Conservation (phyloP, 1,140 invertebrate species). For the Leptinotarsa defecta region DNA sequence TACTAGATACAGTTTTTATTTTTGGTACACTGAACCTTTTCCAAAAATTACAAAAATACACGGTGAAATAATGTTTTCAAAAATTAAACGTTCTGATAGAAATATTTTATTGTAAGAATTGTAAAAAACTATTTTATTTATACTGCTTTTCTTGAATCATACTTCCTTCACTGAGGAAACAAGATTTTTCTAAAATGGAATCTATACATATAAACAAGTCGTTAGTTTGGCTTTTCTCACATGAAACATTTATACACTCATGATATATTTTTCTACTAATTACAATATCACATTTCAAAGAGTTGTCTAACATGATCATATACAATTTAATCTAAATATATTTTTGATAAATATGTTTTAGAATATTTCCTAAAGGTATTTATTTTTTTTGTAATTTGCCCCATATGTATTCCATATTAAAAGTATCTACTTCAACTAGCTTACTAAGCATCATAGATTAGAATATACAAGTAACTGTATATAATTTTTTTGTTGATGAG, state of each 20-base stretch:
- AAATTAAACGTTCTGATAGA: too few species aligned
- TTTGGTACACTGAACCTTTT: too few species aligned
- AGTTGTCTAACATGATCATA: neutral
- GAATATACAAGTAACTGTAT: neutral
- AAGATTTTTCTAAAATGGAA: too few species aligned
- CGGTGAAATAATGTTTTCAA: too few species aligned
- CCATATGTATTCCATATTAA: constrained; percentile 1
- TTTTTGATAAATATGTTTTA: neutral
- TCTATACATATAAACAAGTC: too few species aligned
- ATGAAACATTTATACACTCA: neutral
- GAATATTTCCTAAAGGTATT: too few species aligned
- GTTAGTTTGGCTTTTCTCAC: neutral
- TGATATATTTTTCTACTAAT: constrained; percentile 4
- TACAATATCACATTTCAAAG: constrained; percentile 6
- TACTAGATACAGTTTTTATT: too few species aligned
- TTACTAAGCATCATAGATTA: neutral
- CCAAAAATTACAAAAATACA: too few species aligned
- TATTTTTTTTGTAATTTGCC: neutral
- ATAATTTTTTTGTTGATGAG: neutral
- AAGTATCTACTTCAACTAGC: neutral
- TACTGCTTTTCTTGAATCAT: too few species aligned
- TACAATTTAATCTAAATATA: neutral
- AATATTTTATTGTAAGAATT: too few species aligned
- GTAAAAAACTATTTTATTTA: too few species aligned
- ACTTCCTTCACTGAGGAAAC: too few species aligned